Percentiles rank a stretch among this genome's conserved stretches.
These are phyloP conservation scores for Naso thynnoides DNA, from an alignment of 2,797 vertebrate species.

Conservation along the genomic window DNA sequence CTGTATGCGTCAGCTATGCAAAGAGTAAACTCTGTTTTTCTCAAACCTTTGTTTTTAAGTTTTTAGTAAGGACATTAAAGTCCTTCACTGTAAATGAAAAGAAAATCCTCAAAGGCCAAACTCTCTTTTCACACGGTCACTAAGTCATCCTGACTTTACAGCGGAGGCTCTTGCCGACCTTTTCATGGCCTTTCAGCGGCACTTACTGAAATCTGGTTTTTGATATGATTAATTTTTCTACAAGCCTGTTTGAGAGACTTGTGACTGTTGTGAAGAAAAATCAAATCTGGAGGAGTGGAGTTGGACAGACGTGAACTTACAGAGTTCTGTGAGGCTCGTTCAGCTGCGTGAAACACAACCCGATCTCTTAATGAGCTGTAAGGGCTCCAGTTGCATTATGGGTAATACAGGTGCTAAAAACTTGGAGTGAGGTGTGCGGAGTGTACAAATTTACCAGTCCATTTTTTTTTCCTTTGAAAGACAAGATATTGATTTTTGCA, in stretches of 20 bases:
- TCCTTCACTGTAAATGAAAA: background rate
- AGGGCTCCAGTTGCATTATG: background rate
- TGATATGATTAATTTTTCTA: no score
- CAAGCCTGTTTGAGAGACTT: background rate
- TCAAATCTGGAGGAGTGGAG: background rate
- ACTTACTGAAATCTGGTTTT: background rate
- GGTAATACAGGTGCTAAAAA: background rate
- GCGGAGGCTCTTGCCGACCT: background rate
- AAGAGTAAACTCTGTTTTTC: conserved; percentile 40
- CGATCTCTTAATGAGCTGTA: background rate
- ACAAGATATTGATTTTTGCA: no score
- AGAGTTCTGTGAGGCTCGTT: background rate
- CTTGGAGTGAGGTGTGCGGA: background rate
- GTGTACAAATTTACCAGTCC: background rate
- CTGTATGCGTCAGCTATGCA: conserved; percentile 74
- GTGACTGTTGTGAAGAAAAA: background rate
- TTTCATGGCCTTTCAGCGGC: background rate
- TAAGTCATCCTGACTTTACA: background rate
- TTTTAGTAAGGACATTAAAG: background rate
- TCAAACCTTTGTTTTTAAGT: background rate
- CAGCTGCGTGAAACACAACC: background rate
- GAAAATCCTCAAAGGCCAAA: background rate
- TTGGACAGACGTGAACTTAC: background rate
- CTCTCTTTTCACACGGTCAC: background rate
- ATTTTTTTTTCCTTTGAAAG: no score